A percentile compares a stretch with the other conserved stretches of the same genome.
These are phyloP conservation scores for Holacanthella duospinosa DNA, from an alignment of 2,888 invertebrate genomes.

Conservation along the genomic window DNA sequence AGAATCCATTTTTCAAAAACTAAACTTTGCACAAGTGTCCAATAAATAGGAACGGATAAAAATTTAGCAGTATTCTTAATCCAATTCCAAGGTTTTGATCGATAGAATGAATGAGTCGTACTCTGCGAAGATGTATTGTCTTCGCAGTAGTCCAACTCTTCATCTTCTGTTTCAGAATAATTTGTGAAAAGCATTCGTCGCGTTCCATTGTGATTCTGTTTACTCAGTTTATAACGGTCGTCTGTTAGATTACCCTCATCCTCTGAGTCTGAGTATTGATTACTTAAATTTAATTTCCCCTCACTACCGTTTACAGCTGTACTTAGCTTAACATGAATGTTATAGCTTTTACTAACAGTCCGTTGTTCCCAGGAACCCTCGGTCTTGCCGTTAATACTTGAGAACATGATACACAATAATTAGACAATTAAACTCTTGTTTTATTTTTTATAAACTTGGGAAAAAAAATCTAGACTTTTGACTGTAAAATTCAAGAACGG, in stretches of 20 bases:
- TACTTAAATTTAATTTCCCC: no score
- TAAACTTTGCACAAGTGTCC: slow-evolving; percentile 13
- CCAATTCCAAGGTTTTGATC: not conserved
- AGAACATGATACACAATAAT: no score
- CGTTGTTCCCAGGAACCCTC: no score
- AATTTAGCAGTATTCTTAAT: not conserved
- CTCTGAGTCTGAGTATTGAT: not conserved
- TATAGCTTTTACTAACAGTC: no score
- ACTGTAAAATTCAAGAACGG: no score
- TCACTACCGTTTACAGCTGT: no score
- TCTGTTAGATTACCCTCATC: not conserved
- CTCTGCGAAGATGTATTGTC: not conserved
- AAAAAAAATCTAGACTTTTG: no score
- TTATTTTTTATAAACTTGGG: no score
- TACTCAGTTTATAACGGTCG: no score
- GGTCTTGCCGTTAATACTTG: no score
- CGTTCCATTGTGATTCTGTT: not conserved
- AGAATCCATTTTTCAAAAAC: slow-evolving; percentile 20
- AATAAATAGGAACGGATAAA: slow-evolving; percentile 1
- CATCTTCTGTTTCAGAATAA: not conserved
- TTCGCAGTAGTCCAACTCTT: not conserved
- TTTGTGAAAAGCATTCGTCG: not conserved
- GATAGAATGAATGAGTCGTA: not conserved
- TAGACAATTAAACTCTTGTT: no score
- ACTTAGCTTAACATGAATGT: no score